Percentiles rank a stretch among this genome's conserved stretches.
These are phyloP conservation scores for Drosophila subquinaria DNA, from an alignment of 2,888 invertebrate genomes.

Conservation along the genomic window DNA sequence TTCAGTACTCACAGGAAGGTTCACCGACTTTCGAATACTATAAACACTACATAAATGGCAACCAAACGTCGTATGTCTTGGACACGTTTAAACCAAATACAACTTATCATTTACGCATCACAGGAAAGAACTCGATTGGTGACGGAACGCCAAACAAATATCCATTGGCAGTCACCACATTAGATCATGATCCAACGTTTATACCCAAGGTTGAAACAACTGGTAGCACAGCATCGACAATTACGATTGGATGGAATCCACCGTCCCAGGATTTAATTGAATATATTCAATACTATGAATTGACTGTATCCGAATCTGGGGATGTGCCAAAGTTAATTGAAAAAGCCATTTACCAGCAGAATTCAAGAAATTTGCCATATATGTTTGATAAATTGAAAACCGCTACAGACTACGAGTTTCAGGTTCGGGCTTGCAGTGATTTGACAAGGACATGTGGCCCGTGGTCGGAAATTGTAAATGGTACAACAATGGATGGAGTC, in stretches of 20 bases:
- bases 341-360: slow-evolving; percentile 89
- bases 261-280: slow-evolving; percentile 89
- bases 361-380: slow-evolving; percentile 89
- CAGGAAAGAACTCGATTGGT: slow-evolving; percentile 89
- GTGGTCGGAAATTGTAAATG: slow-evolving; percentile 92
- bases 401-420: slow-evolving; percentile 92
- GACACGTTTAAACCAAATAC: slow-evolving; percentile 89
- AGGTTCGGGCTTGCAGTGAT: slow-evolving; percentile 93
- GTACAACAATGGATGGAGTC: slow-evolving; percentile 93
- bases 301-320: slow-evolving; percentile 88
- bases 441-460: slow-evolving; percentile 91
- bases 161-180: slow-evolving; percentile 87
- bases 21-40: slow-evolving; percentile 88
- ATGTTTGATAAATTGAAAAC: slow-evolving; percentile 92
- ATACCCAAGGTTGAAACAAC: slow-evolving; percentile 92
- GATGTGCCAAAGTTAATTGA: slow-evolving; percentile 86
- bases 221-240: slow-evolving; percentile 89
- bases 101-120: slow-evolving; percentile 89
- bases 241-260: slow-evolving; percentile 92
- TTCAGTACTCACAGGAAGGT: slow-evolving; percentile 87
- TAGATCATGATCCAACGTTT: slow-evolving; percentile 91
- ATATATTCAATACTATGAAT: slow-evolving; percentile 91
- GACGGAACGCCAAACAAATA: slow-evolving; percentile 87
- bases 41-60: slow-evolving; percentile 87
- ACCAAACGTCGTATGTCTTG: slow-evolving; percentile 90